phyloP scores from a whole-genome alignment of 2,888 invertebrate genomes.

The Poecilobothrus nobilitatus region DNA sequence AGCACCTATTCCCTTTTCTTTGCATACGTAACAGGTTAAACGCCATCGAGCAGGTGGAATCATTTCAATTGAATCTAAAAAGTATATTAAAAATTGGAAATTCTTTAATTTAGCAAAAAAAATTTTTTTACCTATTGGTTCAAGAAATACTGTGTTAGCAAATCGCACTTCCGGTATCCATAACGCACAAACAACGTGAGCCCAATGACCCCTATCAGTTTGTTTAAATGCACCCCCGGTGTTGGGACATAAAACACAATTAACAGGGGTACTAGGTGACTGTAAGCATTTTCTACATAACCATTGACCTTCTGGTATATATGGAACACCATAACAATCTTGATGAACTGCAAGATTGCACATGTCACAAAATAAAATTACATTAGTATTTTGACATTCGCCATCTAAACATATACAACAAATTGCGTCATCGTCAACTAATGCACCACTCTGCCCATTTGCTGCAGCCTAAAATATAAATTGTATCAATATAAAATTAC shows the following conservation, averaged over 20 bases:
- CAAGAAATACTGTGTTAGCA: slow-evolving; percentile 94
- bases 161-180: slow-evolving; percentile 99
- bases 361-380: slow-evolving; percentile 99
- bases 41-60: slow-evolving; percentile 95
- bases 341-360: slow-evolving; percentile 99
- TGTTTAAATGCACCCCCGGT: slow-evolving; percentile 98
- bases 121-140: slow-evolving; percentile 74
- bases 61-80: slow-evolving; percentile 80
- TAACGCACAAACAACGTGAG: slow-evolving; percentile 95
- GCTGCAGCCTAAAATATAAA: slow-evolving; percentile 50
- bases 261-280: slow-evolving; percentile 90
- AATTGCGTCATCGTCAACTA: slow-evolving; percentile 94
- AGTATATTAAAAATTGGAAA: background rate
- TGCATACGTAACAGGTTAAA: slow-evolving; percentile 95
- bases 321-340: slow-evolving; percentile 92
- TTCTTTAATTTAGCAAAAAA: background rate
- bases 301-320: slow-evolving; percentile 97
- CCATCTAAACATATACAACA: slow-evolving; percentile 99
- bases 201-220: slow-evolving; percentile 91
- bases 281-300: slow-evolving; percentile 91
- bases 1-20: slow-evolving; percentile 83
- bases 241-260: slow-evolving; percentile 97
- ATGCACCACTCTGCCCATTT: slow-evolving; percentile 62
- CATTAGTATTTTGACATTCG: slow-evolving; percentile 97
- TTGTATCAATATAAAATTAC: background rate